A percentile compares a stretch with the other conserved stretches of the same genome.
phyloP scores from a whole-genome alignment of 2,888 invertebrate genomes.

The Himalopsyche kuldschensis region DNA sequence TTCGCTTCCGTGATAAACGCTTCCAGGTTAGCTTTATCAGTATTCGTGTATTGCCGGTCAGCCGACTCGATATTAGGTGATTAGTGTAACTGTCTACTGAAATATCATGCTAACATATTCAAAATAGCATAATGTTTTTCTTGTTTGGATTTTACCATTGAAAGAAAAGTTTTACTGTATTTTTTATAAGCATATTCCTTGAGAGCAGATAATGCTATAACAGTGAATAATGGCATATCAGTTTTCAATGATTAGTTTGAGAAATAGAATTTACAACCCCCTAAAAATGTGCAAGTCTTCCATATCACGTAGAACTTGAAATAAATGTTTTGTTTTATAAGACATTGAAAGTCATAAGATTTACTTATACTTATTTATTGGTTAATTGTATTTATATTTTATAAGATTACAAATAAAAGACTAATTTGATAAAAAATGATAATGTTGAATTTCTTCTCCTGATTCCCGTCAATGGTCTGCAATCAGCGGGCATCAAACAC shows the following conservation, averaged over 20 bases:
- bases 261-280: constrained; percentile 36
- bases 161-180: constrained; percentile 36
- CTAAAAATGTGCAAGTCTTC: constrained; percentile 48
- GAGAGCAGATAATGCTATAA: constrained; percentile 31
- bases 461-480: not conserved
- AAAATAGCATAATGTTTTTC: constrained; percentile 33
- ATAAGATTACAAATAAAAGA: constrained; percentile 40
- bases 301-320: constrained; percentile 50
- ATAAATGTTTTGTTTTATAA: constrained; percentile 40
- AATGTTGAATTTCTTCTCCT: not conserved
- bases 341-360: constrained; percentile 38
- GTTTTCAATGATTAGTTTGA: constrained; percentile 48
- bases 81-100: not conserved
- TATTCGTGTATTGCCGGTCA: not conserved
- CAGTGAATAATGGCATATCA: constrained; percentile 58
- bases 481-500: constrained; percentile 79
- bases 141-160: constrained; percentile 29
- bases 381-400: constrained; percentile 40
- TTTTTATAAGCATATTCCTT: constrained; percentile 40
- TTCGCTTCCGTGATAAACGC: constrained; percentile 2
- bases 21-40: constrained; percentile 6
- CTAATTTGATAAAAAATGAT: constrained; percentile 38
- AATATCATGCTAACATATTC: constrained; percentile 40
- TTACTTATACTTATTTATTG: constrained; percentile 40
- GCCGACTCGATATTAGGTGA: not conserved